Percentiles rank a stretch among this genome's conserved stretches.
Evolutionary conservation across 2,113 vertebrate species (phyloP).

Genomic region (Sclerurus mexicanus): DNA sequence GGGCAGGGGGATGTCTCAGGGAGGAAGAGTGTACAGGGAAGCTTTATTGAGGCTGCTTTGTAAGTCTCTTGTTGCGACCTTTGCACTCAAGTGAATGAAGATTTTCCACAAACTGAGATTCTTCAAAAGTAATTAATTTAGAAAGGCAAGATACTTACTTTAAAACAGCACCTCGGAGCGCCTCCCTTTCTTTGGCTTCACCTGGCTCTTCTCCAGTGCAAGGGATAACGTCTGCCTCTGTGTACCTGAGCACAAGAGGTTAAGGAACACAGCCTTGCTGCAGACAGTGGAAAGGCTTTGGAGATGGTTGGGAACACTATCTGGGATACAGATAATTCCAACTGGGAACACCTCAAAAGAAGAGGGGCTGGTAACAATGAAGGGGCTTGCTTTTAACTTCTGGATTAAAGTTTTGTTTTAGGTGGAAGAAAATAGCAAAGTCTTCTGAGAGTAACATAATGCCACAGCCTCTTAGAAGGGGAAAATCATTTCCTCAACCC

Average conservation of each 20-base stretch:
- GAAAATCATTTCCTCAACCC: background rate
- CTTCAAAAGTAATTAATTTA: background rate
- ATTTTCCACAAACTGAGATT: background rate
- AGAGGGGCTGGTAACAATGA: background rate
- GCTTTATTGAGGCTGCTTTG: background rate
- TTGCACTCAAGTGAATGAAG: background rate
- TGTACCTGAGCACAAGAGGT: constrained; percentile 85
- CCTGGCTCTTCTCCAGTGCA: constrained; percentile 97
- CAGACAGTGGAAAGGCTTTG: background rate
- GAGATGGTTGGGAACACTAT: background rate
- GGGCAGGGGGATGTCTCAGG: background rate
- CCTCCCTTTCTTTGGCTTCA: constrained; percentile 96
- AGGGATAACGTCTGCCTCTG: constrained; percentile 96
- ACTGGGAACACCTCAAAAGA: background rate
- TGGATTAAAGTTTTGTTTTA: background rate
- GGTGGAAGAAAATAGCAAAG: background rate
- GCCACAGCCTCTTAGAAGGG: background rate
- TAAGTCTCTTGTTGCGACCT: background rate
- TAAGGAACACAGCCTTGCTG: constrained; percentile 68
- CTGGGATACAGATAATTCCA: background rate
- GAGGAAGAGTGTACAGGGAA: background rate
- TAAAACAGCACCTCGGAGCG: constrained; percentile 93
- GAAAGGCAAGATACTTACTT: constrained; percentile 79
- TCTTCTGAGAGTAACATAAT: background rate
- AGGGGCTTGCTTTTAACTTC: background rate